phyloP scores from a whole-genome alignment of 2,113 vertebrate species.

The Prolemur simus region DNA sequence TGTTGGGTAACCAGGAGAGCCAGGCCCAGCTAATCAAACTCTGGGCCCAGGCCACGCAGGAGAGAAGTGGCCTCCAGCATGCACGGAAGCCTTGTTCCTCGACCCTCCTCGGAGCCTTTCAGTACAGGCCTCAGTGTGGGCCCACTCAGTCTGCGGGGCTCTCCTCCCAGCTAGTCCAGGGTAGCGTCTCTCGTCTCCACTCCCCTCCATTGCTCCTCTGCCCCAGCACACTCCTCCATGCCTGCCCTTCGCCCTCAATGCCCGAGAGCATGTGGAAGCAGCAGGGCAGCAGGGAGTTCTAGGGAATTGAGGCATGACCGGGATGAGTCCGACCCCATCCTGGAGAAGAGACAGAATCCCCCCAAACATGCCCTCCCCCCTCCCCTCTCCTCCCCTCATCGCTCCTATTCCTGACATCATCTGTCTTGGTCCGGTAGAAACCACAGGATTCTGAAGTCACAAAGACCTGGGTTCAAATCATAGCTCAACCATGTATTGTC shows the following conservation, averaged over 20 bases:
- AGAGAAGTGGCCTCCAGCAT: background rate
- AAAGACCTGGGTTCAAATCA: constrained; percentile 26
- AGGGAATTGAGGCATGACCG: background rate
- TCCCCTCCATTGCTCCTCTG: background rate
- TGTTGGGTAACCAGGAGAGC: constrained; percentile 71
- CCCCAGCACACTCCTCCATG: background rate
- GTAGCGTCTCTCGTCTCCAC: background rate
- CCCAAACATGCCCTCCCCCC: background rate
- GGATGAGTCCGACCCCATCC: background rate
- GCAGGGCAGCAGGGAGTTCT: background rate
- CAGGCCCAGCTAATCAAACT: constrained; percentile 81
- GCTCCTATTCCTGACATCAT: background rate
- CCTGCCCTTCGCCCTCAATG: background rate
- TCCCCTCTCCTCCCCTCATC: background rate
- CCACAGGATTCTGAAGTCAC: background rate
- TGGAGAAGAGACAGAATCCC: background rate
- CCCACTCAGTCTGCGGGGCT: background rate
- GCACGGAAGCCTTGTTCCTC: background rate
- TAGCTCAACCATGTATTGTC: background rate
- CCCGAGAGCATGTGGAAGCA: background rate
- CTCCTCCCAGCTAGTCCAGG: background rate
- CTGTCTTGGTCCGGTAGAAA: background rate
- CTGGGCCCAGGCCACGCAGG: constrained; percentile 35
- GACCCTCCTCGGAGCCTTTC: background rate
- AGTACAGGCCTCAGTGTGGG: background rate